Evolutionary conservation across 2,888 invertebrate species (phyloP).

Genomic region (Buathra laborator): DNA sequence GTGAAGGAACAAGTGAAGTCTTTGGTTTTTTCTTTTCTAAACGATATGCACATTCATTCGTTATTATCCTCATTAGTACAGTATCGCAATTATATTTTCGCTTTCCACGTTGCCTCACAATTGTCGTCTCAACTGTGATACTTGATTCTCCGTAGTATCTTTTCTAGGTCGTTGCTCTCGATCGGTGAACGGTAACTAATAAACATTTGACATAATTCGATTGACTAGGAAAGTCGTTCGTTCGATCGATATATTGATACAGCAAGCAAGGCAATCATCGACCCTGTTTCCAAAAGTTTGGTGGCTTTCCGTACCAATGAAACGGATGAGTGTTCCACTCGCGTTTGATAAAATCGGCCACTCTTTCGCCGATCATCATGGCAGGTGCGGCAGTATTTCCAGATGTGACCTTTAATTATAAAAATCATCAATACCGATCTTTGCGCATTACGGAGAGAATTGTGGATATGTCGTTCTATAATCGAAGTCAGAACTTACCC

Average conservation of each 20-base stretch:
- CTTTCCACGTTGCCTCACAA: constrained; percentile 66
- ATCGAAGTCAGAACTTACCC: constrained; percentile 81
- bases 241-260: constrained; percentile 19
- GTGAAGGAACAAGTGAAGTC: not conserved
- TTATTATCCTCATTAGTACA: not conserved
- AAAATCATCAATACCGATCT: not conserved
- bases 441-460: not conserved
- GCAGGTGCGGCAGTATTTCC: constrained; percentile 88
- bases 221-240: constrained; percentile 46
- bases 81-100: not conserved
- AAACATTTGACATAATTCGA: constrained; percentile 69
- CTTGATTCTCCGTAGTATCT: constrained; percentile 80
- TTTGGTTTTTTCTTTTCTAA: constrained; percentile 19
- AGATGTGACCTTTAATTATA: constrained; percentile 78
- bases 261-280: constrained; percentile 41
- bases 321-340: constrained; percentile 84
- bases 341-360: constrained; percentile 86
- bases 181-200: constrained; percentile 76
- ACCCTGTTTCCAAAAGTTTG: constrained; percentile 57
- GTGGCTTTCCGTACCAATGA: constrained; percentile 78
- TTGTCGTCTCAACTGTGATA: constrained; percentile 78
- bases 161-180: constrained; percentile 77
- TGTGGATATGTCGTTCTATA: not conserved
- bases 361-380: constrained; percentile 88
- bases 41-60: not conserved